Percentiles rank a stretch among this genome's conserved stretches.
Conservation (phyloP, 1,140 invertebrate genomes). For the Drosophila sulfurigaster region DNA sequence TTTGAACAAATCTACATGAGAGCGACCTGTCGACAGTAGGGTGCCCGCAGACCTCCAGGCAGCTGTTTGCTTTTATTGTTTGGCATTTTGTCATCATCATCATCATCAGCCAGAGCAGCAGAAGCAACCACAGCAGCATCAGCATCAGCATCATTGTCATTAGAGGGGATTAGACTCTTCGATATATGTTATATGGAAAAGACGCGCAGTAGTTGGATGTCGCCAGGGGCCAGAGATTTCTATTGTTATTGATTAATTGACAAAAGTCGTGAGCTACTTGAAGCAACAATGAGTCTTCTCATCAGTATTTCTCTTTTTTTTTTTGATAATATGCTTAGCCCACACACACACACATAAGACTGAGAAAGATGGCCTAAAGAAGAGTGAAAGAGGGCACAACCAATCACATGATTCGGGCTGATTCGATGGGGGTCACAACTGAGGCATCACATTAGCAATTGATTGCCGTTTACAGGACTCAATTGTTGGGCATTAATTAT, state of each 20-base stretch:
- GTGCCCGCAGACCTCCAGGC: slow-evolving; percentile 66
- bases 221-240: slow-evolving; percentile 52
- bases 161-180: slow-evolving; percentile 63
- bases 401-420: no score
- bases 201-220: slow-evolving; percentile 25
- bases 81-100: slow-evolving; percentile 77
- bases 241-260: slow-evolving; percentile 62
- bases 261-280: slow-evolving; percentile 51
- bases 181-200: not conserved
- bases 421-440: no score
- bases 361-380: not conserved
- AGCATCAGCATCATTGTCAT: slow-evolving; percentile 55
- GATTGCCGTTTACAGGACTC: no score
- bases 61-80: slow-evolving; percentile 55
- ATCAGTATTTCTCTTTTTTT: no score
- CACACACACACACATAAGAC: slow-evolving; percentile 11
- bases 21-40: slow-evolving; percentile 67
- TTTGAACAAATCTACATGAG: slow-evolving; percentile 25
- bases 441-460: no score
- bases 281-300: not conserved
- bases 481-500: no score
- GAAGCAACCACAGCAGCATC: slow-evolving; percentile 40
- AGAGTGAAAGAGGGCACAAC: no score
- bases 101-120: slow-evolving; percentile 37
- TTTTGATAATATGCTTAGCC: not conserved